Percentiles rank a stretch among this genome's conserved stretches.
Conservation (phyloP, 2,113 vertebrate species). For the Athene noctua region DNA sequence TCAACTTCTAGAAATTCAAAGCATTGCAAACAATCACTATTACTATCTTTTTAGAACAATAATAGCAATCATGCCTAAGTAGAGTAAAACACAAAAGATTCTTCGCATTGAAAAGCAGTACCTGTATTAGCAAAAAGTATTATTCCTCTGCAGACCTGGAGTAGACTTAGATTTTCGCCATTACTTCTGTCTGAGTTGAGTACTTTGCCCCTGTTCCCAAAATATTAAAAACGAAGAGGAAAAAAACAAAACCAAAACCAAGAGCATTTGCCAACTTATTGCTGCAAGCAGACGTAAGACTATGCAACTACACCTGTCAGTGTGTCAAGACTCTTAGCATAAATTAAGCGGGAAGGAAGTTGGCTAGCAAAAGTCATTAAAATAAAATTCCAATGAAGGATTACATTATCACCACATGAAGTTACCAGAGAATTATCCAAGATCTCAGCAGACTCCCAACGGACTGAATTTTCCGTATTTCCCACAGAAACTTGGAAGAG, state of each 20-base stretch:
- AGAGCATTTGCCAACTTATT: not conserved
- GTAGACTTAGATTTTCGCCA: not conserved
- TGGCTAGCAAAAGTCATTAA: not conserved
- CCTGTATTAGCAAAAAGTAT: not conserved
- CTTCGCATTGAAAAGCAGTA: not conserved
- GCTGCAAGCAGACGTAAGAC: not conserved
- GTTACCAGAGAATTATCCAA: not conserved
- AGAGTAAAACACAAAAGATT: not conserved
- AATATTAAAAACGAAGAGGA: not conserved
- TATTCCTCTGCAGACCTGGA: not conserved
- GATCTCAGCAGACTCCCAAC: not conserved
- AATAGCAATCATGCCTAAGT: not conserved
- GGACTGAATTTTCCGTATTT: not conserved
- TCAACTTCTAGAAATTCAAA: not conserved
- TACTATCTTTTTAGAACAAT: not conserved
- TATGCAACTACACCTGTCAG: not conserved
- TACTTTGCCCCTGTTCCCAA: not conserved
- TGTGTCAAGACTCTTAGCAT: not conserved
- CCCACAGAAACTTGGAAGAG: not conserved
- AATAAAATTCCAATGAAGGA: not conserved
- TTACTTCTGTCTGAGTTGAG: not conserved
- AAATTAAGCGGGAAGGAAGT: not conserved
- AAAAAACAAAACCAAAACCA: not conserved
- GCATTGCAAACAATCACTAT: not conserved
- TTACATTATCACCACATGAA: not conserved